Percentiles rank a stretch among this genome's conserved stretches.
Conservation (phyloP, 2,113 vertebrate genomes). For the Phaethornis superciliosus region DNA sequence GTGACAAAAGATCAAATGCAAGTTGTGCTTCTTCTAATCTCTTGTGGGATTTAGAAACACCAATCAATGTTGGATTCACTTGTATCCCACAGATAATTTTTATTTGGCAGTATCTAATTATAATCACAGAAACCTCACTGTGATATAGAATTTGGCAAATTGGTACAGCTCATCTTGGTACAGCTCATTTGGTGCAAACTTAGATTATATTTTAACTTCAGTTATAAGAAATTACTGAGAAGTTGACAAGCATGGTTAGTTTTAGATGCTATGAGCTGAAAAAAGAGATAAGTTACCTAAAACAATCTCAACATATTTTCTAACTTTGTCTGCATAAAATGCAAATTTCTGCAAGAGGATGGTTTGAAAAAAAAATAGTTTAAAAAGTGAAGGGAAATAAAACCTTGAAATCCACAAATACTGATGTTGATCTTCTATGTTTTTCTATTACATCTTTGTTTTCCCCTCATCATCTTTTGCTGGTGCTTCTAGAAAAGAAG, state of each 20-base stretch:
- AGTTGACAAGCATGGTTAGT: neutral
- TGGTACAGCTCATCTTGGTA: slow-evolving; percentile 9
- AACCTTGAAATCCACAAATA: slow-evolving; percentile 1
- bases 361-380: slow-evolving; percentile 20
- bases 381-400: slow-evolving; percentile 16
- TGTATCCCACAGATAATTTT: slow-evolving; percentile 10
- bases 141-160: slow-evolving; percentile 17
- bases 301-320: neutral
- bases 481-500: neutral
- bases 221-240: slow-evolving; percentile 7
- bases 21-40: neutral
- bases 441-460: neutral
- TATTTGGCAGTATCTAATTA: slow-evolving; percentile 12
- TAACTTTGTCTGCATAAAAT: slow-evolving; percentile 36
- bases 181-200: slow-evolving; percentile 26
- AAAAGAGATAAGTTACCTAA: slow-evolving; percentile 39
- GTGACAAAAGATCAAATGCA: neutral
- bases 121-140: slow-evolving; percentile 12
- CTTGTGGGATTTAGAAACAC: neutral
- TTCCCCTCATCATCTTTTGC: neutral
- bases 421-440: neutral
- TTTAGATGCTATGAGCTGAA: slow-evolving; percentile 31
- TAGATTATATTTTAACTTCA: slow-evolving; percentile 37
- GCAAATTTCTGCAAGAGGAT: slow-evolving; percentile 18
- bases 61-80: neutral